Base-by-base conservation (phyloP, 2,888 invertebrate genomes). In the Ceraclea dissimilis region DNA sequence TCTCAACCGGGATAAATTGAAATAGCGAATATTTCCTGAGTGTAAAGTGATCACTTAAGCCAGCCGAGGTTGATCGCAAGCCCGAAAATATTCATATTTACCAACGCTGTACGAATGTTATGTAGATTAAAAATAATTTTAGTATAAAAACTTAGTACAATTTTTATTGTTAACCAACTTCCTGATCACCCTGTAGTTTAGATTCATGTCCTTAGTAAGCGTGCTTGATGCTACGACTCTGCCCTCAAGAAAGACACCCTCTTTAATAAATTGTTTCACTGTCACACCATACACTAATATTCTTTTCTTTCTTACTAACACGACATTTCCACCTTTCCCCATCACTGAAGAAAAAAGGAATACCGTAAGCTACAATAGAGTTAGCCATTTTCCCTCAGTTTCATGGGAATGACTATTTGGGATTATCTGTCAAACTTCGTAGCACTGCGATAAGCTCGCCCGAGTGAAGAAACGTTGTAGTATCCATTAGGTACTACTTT, bases 221-320 rank as follows among this genome's bases (percentile, higher is more conserved):
- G 16, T 39, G 39, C 39, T 16, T 39, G 39, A 39, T 39, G 39
- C 39, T 39, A 8, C 39, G 39, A 39, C 13, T 39, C 39, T 39
- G 16, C 39, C 39, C 39, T 39, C 39, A 39, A 39, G 39, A 39
- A 39, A 39, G 39, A 39, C 39, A 39, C 39, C 39, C 39, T 39
- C 39, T 39, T 39, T 39, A 39, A 39, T 39, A 39, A 39, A 39
- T 39, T n/a, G 13, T 13, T 39, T 39, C 39, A 39, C 39, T 8
- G 39, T 39, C 39, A 39, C 39, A 39, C 39, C 5, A 39, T 13
- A 5, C 16, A 13, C 39, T 39, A 39, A 39, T 39, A 39, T 39
- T 39, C 16, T 39, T 16, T 4, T 13, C 16, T 2, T 39, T 39
- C 4, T 16, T 13, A 13, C 13, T 8, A 16, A 39, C 39, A 39